phyloP scores from a whole-genome alignment of 2,113 vertebrate species.

The Argyrosomus japonicus region DNA sequence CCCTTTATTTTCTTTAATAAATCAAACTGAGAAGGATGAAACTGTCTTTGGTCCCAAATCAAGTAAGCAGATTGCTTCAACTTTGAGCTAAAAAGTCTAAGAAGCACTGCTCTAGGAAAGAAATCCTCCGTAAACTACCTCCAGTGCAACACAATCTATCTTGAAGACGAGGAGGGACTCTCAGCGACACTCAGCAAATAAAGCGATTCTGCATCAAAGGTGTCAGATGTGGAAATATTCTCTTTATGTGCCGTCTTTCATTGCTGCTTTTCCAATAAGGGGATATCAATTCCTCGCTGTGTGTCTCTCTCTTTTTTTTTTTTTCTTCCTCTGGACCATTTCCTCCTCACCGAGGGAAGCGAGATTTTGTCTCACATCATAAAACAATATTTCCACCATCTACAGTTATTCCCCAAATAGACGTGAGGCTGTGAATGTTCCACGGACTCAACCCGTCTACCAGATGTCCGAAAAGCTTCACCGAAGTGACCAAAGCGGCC shows the following conservation, averaged over 20 bases:
- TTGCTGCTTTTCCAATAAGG: conserved; percentile 28
- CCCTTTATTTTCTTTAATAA: too few relatives aligned
- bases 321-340: conserved; percentile 39
- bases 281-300: conserved; percentile 29
- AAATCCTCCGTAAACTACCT: background rate
- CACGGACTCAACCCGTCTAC: conserved; percentile 50
- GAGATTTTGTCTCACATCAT: conserved; percentile 69
- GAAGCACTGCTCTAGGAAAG: background rate
- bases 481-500: conserved; percentile 34
- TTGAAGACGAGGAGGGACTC: background rate
- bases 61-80: background rate
- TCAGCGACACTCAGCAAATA: background rate
- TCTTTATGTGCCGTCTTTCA: conserved; percentile 28
- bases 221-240: conserved; percentile 25
- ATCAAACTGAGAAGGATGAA: too few relatives aligned
- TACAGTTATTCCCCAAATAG: conserved; percentile 67
- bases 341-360: conserved; percentile 22
- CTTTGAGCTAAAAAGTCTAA: too few relatives aligned
- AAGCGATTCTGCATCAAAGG: background rate
- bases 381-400: conserved; percentile 70
- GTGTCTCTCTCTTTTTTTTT: background rate
- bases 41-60: too few relatives aligned
- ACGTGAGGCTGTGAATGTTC: conserved; percentile 38
- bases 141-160: background rate
- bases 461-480: conserved; percentile 67